phyloP scores from a whole-genome alignment of 2,113 vertebrate genomes.

The Thymallus thymallus region DNA sequence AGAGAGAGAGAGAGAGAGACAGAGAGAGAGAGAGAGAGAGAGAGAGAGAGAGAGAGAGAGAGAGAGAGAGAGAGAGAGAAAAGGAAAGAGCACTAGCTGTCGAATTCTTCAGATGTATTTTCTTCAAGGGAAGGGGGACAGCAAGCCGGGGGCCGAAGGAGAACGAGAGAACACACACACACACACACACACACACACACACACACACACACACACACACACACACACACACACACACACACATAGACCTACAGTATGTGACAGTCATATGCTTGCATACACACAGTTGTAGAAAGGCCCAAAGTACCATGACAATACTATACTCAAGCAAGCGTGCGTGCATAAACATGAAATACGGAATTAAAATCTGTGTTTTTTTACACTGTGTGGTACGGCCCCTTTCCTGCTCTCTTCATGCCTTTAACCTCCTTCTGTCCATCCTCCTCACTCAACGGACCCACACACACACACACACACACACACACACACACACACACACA shows the following conservation, averaged over 20 bases:
- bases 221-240: constrained; percentile 24
- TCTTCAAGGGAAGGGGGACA: constrained; percentile 45
- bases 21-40: background rate
- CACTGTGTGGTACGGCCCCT: background rate
- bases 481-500: constrained; percentile 11
- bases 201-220: constrained; percentile 8
- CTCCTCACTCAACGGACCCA: constrained; percentile 42
- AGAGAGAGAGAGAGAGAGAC: background rate
- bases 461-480: constrained; percentile 28
- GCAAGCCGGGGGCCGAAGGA: constrained; percentile 41
- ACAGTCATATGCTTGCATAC: constrained; percentile 21
- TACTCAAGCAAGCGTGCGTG: constrained; percentile 17
- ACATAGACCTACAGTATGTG: background rate
- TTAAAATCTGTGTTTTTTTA: too few relatives aligned
- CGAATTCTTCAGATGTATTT: background rate
- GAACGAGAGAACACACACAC: constrained; percentile 49
- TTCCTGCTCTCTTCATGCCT: constrained; percentile 45
- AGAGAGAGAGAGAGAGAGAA: constrained; percentile 6
- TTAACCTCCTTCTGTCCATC: constrained; percentile 65
- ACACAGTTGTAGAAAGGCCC: background rate
- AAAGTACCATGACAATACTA: too few relatives aligned
- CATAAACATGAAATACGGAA: background rate
- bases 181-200: constrained; percentile 10
- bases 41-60: background rate
- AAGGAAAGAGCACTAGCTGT: constrained; percentile 19